Evolutionary conservation across 1,140 invertebrate species (phyloP), one percentile per base, ranked within the genome.

Genomic region (Holotrichia oblita): DNA sequence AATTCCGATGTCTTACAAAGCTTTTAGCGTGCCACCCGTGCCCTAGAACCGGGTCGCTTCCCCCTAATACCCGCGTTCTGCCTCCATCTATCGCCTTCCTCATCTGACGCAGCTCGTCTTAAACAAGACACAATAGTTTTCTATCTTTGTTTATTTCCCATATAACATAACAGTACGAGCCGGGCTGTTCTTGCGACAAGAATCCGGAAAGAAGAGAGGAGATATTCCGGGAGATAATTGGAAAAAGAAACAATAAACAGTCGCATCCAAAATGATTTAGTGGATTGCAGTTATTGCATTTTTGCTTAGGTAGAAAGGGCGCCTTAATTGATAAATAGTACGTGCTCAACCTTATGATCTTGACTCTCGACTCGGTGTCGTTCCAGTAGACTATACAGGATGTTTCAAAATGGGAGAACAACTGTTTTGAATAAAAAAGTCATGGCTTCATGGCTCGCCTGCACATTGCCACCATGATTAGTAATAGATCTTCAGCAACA

Each of bases 211-310:
- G 61, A 17, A 20, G 61, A 69, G n/a, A 20, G 24, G 22, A 69
- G 61, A 69, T 69, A 69, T 69, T 69, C 61, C 27, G 61, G 48
- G 27, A 69, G 73, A 44, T 74, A 74, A 74, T 74, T 74, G 73
- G 41, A 74, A 74, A 74, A 74, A 44, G 73, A 74, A 74, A 74
- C 73, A 74, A 74, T 69, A 69, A 74, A 74, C 73, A 74, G 14
- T 9, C 34, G 73, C 73, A 69, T 69, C 64, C 64, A n/a, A n/a
- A n/a, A n/a, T n/a, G n/a, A n/a, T n/a, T n/a, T n/a, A n/a, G n/a
- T n/a, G n/a, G n/a, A n/a, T n/a, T n/a, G n/a, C n/a, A n/a, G n/a
- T n/a, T n/a, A n/a, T n/a, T n/a, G n/a, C n/a, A n/a, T n/a, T n/a
- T n/a, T n/a, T n/a, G n/a, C n/a, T n/a, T n/a, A n/a, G n/a, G n/a